Base-by-base conservation (phyloP, 1,140 invertebrate genomes). In the Danaus plexippus region DNA sequence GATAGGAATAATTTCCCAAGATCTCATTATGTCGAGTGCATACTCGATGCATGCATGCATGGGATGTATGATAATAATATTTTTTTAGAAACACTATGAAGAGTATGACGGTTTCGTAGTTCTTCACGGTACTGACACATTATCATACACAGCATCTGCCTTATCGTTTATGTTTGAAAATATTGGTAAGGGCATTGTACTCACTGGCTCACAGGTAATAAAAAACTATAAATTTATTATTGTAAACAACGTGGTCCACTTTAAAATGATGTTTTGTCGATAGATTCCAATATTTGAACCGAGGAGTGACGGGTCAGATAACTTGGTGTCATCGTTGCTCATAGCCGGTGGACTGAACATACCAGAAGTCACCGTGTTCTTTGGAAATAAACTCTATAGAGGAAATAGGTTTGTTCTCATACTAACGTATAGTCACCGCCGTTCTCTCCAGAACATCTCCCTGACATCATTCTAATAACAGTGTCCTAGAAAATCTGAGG, bases 81-180 rank as follows among this genome's bases (percentile, higher is more conserved):
- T 46, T 53, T 72, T 73, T 18, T 66, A 96, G 93, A 88, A 92
- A 87, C 90, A 90, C 2, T 97, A 97, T 65, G 91, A 94, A 66
- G 77, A 90, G 47, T 98, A 92, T 71, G 96, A 98, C 76, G 97
- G 97, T 0, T 99, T 99, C 76, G 95, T 99, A 0, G 90, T 99
- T 6, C 89, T 99, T 0, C 98, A 99, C 75, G 97, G 98, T 11
- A 99, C 98, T 0, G 98, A 99, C 80, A 99, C 98, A 0, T 88
- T 99, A 56, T 92, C 95, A 1, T 99, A 98, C 75, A 98, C 97
- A 0, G 96, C 98, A 0, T 97, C 97, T 3, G 97, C 96, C 0
- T 80, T 99, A 0, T 98, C 97, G 1, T 99, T 98, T 73, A 99
- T 99, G 95, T 89, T 99, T 73, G 96, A 99, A 78, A 94, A 97